These are phyloP conservation scores for Lytechinus pictus DNA, from an alignment of 35 echinoderm and acorn worm genomes.

Conservation along the genomic window DNA sequence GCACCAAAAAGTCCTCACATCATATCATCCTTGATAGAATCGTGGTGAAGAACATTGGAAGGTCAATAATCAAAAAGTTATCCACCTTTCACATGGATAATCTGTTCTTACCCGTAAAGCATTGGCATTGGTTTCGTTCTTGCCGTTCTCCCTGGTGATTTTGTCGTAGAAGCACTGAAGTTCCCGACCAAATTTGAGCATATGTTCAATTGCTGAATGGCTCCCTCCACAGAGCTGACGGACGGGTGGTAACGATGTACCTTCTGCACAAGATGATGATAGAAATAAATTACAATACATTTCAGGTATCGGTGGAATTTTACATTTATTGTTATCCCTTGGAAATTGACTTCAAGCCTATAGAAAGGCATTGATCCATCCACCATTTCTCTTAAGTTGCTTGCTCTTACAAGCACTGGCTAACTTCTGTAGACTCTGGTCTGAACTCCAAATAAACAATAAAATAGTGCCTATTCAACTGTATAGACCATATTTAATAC, in stretches of 20 bases:
- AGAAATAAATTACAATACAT: too few species aligned
- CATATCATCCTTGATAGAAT: neutral
- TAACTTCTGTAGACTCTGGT: too few species aligned
- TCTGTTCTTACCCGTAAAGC: slow-evolving; percentile 83
- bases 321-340: neutral
- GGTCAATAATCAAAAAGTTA: neutral
- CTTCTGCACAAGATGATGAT: slow-evolving; percentile 16
- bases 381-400: too few species aligned
- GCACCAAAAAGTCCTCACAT: neutral
- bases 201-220: slow-evolving; percentile 81
- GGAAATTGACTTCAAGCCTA: neutral
- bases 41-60: neutral
- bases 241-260: slow-evolving; percentile 28
- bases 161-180: slow-evolving; percentile 78
- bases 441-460: too few species aligned
- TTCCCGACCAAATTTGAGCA: slow-evolving; percentile 94
- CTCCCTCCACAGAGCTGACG: slow-evolving; percentile 96
- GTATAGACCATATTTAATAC: too few species aligned
- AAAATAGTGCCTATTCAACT: too few species aligned
- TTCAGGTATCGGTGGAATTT: too few species aligned
- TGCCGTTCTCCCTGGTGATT: slow-evolving; percentile 75
- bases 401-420: too few species aligned
- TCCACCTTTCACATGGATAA: neutral
- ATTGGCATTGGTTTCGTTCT: slow-evolving; percentile 89
- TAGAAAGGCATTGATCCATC: too few species aligned